Evolutionary conservation across 2,888 invertebrate species (phyloP).

Genomic region (Axea sp.): DNA sequence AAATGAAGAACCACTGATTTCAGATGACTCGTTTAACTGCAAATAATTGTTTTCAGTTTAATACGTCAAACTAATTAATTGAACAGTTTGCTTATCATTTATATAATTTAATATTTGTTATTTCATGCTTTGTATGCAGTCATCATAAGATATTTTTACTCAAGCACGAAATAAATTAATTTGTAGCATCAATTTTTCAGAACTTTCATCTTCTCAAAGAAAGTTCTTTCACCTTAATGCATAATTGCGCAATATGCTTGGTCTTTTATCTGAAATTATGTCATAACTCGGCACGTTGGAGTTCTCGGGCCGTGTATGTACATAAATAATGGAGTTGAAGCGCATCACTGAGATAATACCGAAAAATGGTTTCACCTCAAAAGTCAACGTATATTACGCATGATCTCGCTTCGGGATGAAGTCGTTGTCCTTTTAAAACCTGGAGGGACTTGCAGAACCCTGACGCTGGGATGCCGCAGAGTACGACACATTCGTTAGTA

Average conservation of each 20-base stretch:
- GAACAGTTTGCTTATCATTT: no score
- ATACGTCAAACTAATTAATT: no score
- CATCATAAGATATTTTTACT: no score
- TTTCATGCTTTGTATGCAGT: no score
- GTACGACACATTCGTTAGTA: slow-evolving; percentile 70
- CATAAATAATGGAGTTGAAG: slow-evolving; percentile 71
- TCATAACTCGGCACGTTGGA: slow-evolving; percentile 68
- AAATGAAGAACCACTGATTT: no score
- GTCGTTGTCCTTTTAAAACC: slow-evolving; percentile 66
- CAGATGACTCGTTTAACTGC: no score
- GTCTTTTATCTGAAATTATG: slow-evolving; percentile 67
- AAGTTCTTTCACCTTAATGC: not conserved
- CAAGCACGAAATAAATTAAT: no score
- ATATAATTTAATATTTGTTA: no score
- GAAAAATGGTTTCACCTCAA: slow-evolving; percentile 73
- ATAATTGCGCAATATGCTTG: slow-evolving; percentile 29
- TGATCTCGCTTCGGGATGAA: slow-evolving; percentile 64
- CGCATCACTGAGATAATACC: slow-evolving; percentile 74
- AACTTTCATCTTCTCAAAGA: no score
- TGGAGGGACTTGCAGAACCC: slow-evolving; percentile 40
- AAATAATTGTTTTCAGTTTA: no score
- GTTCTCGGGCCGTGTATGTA: slow-evolving; percentile 47
- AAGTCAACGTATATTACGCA: slow-evolving; percentile 61
- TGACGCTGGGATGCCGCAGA: slow-evolving; percentile 46
- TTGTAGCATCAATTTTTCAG: no score